Evolutionary conservation across 2,797 vertebrate species (phyloP).

Genomic region (Etheostoma nigrum): DNA sequence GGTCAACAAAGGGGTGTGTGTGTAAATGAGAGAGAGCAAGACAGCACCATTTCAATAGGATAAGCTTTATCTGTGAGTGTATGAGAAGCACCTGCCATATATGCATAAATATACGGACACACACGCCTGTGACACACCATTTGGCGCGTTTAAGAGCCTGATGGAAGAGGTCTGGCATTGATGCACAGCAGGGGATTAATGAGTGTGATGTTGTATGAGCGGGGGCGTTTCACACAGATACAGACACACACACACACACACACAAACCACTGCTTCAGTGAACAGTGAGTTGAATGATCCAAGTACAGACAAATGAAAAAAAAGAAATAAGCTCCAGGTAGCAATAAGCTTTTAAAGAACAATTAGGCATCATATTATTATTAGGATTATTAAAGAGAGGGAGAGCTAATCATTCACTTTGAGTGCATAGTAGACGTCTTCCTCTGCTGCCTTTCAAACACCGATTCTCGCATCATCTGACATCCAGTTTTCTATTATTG

Average conservation of each 20-base stretch:
- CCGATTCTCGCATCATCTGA: background rate
- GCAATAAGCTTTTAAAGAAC: conserved; percentile 5
- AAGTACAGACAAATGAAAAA: conserved; percentile 20
- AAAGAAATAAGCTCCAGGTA: background rate
- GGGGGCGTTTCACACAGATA: conserved; percentile 7
- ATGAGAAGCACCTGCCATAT: conserved; percentile 68
- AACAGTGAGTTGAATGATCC: conserved; percentile 36
- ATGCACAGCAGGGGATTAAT: conserved; percentile 72
- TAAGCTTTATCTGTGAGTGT: conserved; percentile 64
- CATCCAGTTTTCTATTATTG: conserved; percentile 31
- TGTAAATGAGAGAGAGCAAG: conserved; percentile 28
- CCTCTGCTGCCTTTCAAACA: conserved; percentile 20
- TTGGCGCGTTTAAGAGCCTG: conserved; percentile 65
- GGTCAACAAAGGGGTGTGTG: conserved; percentile 62
- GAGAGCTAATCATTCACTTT: conserved; percentile 12
- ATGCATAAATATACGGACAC: conserved; percentile 55
- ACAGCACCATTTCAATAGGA: conserved; percentile 59
- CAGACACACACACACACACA: conserved; percentile 20
- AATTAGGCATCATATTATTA: background rate
- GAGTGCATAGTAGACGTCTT: conserved; percentile 11
- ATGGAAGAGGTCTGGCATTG: conserved; percentile 68
- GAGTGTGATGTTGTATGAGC: conserved; percentile 54
- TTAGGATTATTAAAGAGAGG: background rate
- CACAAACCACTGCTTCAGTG: conserved; percentile 14
- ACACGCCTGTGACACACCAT: conserved; percentile 48